Evolutionary conservation across 2,888 invertebrate species (phyloP).

Genomic region (Tipula unca): DNA sequence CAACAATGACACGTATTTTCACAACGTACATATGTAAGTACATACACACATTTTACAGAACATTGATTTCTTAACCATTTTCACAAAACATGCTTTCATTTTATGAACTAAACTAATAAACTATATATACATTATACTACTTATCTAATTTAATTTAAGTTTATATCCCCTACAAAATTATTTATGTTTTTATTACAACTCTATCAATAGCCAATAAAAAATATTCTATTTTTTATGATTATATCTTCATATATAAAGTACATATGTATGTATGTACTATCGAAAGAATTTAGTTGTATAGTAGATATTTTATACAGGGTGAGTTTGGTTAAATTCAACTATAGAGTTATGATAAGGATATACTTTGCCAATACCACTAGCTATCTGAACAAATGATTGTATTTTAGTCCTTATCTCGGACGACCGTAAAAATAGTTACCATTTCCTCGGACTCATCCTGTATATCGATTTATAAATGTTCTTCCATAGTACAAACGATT

Average conservation of each 20-base stretch:
- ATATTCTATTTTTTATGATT: neutral
- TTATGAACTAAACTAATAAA: neutral
- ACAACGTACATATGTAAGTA: too few species aligned
- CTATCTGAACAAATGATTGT: too few species aligned
- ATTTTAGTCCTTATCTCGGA: too few species aligned
- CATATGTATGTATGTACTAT: neutral
- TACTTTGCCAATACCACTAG: too few species aligned
- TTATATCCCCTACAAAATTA: neutral
- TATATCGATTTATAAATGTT: neutral
- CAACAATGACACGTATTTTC: neutral
- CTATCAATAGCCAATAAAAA: neutral
- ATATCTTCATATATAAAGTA: neutral
- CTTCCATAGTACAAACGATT: neutral
- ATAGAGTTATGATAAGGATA: too few species aligned
- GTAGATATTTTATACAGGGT: neutral
- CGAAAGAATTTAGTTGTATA: neutral
- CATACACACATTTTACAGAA: neutral
- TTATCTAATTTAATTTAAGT: neutral
- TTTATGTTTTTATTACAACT: neutral
- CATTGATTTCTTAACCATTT: too few species aligned
- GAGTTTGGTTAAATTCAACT: neutral
- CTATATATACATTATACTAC: neutral
- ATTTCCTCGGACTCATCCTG: neutral
- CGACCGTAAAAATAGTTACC: too few species aligned
- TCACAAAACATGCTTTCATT: neutral